A percentile compares a stretch with the other conserved stretches of the same genome.
Conservation (phyloP, 2,888 invertebrate species). For the Athalia circularis region DNA sequence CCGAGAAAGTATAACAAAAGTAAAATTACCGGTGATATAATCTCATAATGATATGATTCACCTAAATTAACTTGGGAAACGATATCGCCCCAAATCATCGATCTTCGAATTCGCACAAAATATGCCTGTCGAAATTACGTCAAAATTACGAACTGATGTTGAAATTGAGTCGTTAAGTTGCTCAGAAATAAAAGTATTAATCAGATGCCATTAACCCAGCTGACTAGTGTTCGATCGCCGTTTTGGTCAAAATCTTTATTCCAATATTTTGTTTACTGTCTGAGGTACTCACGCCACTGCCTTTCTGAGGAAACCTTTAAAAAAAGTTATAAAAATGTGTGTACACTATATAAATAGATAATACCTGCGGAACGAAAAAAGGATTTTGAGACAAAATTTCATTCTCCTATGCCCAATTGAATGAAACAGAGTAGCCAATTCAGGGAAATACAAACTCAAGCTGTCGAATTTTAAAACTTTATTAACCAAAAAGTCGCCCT, state of each 20-base stretch:
- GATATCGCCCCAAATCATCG: background rate
- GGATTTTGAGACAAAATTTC: too few species aligned
- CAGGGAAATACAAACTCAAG: background rate
- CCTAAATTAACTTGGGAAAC: background rate
- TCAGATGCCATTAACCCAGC: too few species aligned
- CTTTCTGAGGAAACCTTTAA: background rate
- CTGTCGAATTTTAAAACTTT: background rate
- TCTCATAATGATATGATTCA: background rate
- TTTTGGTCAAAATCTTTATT: background rate
- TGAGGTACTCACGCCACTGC: constrained; percentile 4
- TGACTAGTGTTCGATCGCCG: background rate
- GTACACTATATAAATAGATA: background rate
- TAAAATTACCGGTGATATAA: too few species aligned
- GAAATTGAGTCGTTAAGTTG: background rate
- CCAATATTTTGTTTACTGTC: constrained; percentile 1
- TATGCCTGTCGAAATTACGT: too few species aligned
- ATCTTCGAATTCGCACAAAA: too few species aligned
- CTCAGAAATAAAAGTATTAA: background rate
- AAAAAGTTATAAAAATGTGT: background rate
- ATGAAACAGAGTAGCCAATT: background rate
- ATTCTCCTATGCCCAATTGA: too few species aligned
- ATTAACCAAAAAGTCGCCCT: background rate
- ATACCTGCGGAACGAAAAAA: too few species aligned
- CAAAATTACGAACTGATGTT: too few species aligned
- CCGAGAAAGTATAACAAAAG: too few species aligned